phyloP scores from a whole-genome alignment of 2,797 vertebrate genomes.

The Typhlichthys eigenmanni region DNA sequence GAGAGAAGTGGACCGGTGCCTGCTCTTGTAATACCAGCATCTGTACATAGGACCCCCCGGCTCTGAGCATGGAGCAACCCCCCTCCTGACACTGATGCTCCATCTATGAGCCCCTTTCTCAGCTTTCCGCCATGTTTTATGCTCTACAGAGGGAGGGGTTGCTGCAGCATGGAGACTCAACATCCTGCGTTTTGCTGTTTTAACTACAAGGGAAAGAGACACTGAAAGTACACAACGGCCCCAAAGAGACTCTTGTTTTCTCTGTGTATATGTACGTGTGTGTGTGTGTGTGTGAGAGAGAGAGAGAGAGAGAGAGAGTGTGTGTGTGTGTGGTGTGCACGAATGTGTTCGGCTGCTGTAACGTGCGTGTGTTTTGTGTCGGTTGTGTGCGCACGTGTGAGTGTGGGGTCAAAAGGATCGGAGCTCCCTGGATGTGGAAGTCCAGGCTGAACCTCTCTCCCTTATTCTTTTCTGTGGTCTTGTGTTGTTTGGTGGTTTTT shows the following conservation, averaged over 20 bases:
- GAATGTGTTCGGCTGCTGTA: background rate
- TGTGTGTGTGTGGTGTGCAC: slow-evolving; percentile 7
- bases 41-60: slow-evolving; percentile 92
- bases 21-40: slow-evolving; percentile 91
- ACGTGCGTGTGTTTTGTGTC: slow-evolving; percentile 11
- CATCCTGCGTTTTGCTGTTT: slow-evolving; percentile 78
- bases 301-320: slow-evolving; percentile 15
- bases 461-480: slow-evolving; percentile 81
- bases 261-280: slow-evolving; percentile 52
- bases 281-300: slow-evolving; percentile 62
- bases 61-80: slow-evolving; percentile 49
- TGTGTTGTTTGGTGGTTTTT: slow-evolving; percentile 87
- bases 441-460: slow-evolving; percentile 76
- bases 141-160: slow-evolving; percentile 37
- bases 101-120: slow-evolving; percentile 59
- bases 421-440: slow-evolving; percentile 71
- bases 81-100: slow-evolving; percentile 49
- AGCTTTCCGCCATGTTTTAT: slow-evolving; percentile 63
- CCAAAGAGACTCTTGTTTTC: slow-evolving; percentile 71
- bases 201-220: slow-evolving; percentile 73
- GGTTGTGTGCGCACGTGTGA: slow-evolving; percentile 38
- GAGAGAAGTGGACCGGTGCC: slow-evolving; percentile 63
- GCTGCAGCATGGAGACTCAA: slow-evolving; percentile 71
- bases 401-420: slow-evolving; percentile 69
- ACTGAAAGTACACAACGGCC: slow-evolving; percentile 67